phyloP scores from a whole-genome alignment of 2,113 vertebrate species.

The Calonectris borealis region DNA sequence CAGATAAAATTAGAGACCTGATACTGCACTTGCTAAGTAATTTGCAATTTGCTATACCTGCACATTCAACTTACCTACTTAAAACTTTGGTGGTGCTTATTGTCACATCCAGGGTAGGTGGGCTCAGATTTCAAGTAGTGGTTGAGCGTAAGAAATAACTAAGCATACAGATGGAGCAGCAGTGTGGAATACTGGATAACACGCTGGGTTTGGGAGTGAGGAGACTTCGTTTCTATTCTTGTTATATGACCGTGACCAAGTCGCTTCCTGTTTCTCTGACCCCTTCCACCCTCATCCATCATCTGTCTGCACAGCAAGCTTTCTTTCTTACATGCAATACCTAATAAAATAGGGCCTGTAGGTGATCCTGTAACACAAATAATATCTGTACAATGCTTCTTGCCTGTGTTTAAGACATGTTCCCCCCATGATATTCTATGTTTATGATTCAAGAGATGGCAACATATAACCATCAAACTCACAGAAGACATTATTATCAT shows the following conservation, averaged over 20 bases:
- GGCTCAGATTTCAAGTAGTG: not conserved
- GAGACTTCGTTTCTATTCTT: not conserved
- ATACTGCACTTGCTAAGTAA: not conserved
- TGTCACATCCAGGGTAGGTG: not conserved
- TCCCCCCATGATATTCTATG: not conserved
- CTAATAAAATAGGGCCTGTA: not conserved
- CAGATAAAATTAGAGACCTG: not conserved
- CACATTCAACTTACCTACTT: not conserved
- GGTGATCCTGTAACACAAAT: not conserved
- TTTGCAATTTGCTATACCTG: not conserved
- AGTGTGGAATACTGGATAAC: not conserved
- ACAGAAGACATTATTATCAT: not conserved
- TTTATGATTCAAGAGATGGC: not conserved
- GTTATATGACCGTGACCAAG: not conserved
- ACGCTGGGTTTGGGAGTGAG: not conserved
- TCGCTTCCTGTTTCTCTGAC: not conserved
- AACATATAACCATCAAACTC: not conserved
- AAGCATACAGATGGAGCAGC: not conserved
- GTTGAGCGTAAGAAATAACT: not conserved
- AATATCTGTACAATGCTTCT: not conserved
- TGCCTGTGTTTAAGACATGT: not conserved
- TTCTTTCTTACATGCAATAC: not conserved
- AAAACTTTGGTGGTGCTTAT: not conserved
- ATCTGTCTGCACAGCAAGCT: not conserved
- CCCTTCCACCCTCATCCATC: conserved; percentile 17